phyloP scores from a whole-genome alignment of 2,113 vertebrate genomes.

The Potamarius usumacintae region DNA sequence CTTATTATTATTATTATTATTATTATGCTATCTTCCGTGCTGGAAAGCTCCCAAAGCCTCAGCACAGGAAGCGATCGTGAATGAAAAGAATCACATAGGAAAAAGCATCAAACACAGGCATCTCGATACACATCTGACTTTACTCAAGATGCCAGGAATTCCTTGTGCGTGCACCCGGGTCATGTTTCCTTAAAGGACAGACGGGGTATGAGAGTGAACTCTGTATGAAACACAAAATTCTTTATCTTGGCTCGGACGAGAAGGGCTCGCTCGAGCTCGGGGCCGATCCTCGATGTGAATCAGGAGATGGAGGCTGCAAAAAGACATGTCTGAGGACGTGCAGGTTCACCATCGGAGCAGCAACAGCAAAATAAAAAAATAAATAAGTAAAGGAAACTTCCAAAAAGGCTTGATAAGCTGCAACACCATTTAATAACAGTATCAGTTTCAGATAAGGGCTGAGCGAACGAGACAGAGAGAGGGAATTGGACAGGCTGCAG shows the following conservation, averaged over 20 bases:
- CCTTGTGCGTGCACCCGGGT: constrained; percentile 58
- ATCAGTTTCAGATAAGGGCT: constrained; percentile 46
- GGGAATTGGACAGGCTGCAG: not conserved
- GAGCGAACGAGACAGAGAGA: constrained; percentile 4
- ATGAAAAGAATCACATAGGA: not conserved
- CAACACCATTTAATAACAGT: constrained; percentile 46
- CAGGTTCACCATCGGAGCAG: constrained; percentile 38
- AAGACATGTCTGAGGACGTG: constrained; percentile 23
- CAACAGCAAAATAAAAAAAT: not conserved
- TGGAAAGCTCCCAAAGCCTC: constrained; percentile 34
- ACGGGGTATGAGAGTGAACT: constrained; percentile 55
- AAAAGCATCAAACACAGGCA: not conserved
- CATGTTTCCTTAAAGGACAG: constrained; percentile 61
- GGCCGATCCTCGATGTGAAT: not conserved
- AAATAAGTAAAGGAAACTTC: constrained; percentile 36
- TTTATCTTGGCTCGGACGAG: not conserved
- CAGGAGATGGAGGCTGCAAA: constrained; percentile 1
- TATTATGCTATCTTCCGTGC: constrained; percentile 30
- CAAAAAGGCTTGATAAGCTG: constrained; percentile 39
- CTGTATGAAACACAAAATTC: constrained; percentile 19
- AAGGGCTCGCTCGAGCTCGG: not conserved
- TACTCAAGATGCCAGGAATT: constrained; percentile 68
- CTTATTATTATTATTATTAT: constrained; percentile 23
- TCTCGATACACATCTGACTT: constrained; percentile 65
- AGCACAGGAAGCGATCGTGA: not conserved